phyloP scores from a whole-genome alignment of 1,140 invertebrate species.

The Spodoptera litura region DNA sequence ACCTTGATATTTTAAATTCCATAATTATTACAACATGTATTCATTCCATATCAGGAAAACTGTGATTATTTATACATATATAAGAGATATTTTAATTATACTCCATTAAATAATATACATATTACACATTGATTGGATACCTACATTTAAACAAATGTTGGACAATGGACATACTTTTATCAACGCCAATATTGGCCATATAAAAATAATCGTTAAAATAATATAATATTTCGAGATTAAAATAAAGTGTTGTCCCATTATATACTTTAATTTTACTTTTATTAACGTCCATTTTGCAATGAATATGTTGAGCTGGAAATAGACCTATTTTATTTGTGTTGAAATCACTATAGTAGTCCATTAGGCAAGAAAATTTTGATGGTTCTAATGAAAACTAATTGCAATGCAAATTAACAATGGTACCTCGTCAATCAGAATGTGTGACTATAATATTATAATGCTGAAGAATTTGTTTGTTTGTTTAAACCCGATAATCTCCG shows the following conservation, averaged over 20 bases:
- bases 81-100: conserved; percentile 25
- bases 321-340: neutral
- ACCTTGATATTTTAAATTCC: conserved; percentile 12
- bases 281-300: neutral
- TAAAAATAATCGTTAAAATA: neutral
- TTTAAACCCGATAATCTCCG: too few relatives aligned
- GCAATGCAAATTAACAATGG: too few relatives aligned
- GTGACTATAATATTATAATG: too few relatives aligned
- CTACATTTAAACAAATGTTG: neutral
- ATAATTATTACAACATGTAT: conserved; percentile 8
- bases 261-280: neutral
- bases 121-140: neutral
- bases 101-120: conserved; percentile 7
- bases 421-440: too few relatives aligned
- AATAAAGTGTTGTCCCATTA: conserved; percentile 1
- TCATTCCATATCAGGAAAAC: neutral
- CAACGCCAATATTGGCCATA: neutral
- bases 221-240: neutral
- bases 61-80: neutral
- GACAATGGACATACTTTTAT: neutral
- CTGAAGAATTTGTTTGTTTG: too few relatives aligned
- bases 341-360: neutral
- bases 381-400: too few relatives aligned
- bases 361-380: neutral
- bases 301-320: neutral